Base-by-base conservation (phyloP, 2,888 invertebrate species). In the Celastrina argiolus region DNA sequence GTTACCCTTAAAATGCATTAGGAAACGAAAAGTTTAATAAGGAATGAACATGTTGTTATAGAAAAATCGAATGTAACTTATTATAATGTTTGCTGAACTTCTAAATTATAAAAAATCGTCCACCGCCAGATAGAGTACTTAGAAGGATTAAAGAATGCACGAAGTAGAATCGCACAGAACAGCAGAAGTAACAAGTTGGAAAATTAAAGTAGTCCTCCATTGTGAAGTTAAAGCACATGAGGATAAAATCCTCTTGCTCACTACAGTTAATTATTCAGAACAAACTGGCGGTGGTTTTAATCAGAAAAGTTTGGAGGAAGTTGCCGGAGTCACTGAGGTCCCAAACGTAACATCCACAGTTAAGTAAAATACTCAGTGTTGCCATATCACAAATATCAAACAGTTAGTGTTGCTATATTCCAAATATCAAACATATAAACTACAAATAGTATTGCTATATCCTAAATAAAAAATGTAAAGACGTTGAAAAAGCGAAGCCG, bases 261-360 rank as follows among this genome's bases (percentile, higher is more conserved):
- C 56, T 65, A 34, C 68, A 72, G 72, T 73, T 73, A 74, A 76
- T 74, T 76, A 75, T 74, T 73, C 71, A 63, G 74, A 70, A 71
- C 74, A 70, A 67, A 68, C 69, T 66, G 68, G 71, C 67, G 73
- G 71, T 69, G 74, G 75, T 74, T 75, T 74, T 75, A 77, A 76
- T 75, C 74, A 75, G 74, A 69, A 74, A 75, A 76, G 71, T 75
- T 76, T 74, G 73, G 67, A 67, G 68, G 67, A 70, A 75, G 73
- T 75, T 74, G 67, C 45, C 65, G 64, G 68, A 61, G 67, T 51
- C 68, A 64, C 63, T 67, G 69, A 18, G 69, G 69, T 70, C 71
- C 70, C 71, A 68, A 69, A 70, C 68, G 71, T 69, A 70, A 69
- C 64, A 71, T 69, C 65, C 69, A 58, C 59, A 42, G 66, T 26